A percentile compares a stretch with the other conserved stretches of the same genome.
Conservation (phyloP, 1,140 invertebrate genomes). For the Lasioglossum albipes region DNA sequence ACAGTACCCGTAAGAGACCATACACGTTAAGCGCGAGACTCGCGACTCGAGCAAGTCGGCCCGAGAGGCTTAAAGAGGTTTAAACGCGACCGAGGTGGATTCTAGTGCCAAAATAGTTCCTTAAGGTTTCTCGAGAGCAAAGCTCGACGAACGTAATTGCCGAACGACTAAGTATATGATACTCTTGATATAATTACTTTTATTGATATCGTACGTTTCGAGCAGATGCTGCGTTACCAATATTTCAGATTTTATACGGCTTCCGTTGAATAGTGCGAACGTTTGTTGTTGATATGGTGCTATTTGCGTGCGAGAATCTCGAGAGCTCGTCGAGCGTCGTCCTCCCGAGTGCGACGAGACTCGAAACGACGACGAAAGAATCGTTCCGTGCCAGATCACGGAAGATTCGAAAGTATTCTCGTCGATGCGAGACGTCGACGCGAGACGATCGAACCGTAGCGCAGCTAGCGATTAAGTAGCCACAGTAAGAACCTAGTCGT, state of each 20-base stretch:
- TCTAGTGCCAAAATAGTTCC: slow-evolving; percentile 74
- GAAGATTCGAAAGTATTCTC: not conserved
- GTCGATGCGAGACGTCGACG: not conserved
- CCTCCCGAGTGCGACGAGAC: not conserved
- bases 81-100: slow-evolving; percentile 62
- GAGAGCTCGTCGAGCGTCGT: not conserved
- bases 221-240: slow-evolving; percentile 67
- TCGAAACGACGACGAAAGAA: not conserved
- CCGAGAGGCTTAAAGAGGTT: slow-evolving; percentile 50
- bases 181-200: slow-evolving; percentile 29
- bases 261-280: slow-evolving; percentile 71
- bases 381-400: too few species aligned
- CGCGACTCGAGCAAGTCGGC: slow-evolving; percentile 29
- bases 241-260: slow-evolving; percentile 75
- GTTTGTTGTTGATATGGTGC: slow-evolving; percentile 60
- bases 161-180: slow-evolving; percentile 16
- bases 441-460: slow-evolving; percentile 14
- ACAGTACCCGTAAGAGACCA: slow-evolving; percentile 2
- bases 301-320: slow-evolving; percentile 24
- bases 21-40: slow-evolving; percentile 18
- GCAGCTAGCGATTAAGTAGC: slow-evolving; percentile 28
- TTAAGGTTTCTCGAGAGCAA: slow-evolving; percentile 59
- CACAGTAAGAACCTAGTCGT: slow-evolving; percentile 16
- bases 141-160: slow-evolving; percentile 47
- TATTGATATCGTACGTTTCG: slow-evolving; percentile 48